Conservation (phyloP, 2,888 invertebrate genomes). For the Sturmia bella region DNA sequence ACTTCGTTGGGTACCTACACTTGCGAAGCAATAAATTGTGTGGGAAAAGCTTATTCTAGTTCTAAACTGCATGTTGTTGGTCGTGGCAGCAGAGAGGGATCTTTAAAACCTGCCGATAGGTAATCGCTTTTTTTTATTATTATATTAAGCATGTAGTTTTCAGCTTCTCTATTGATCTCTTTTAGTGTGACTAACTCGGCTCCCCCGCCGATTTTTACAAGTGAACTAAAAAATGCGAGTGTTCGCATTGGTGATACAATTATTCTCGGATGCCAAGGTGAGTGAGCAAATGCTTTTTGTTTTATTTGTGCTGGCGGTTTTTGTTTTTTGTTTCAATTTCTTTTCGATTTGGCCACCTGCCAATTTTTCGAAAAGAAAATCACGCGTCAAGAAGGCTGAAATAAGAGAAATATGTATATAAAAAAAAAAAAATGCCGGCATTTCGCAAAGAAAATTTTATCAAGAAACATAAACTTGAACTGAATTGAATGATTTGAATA, state of each 20-base stretch:
- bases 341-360: slow-evolving; percentile 68
- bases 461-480: slow-evolving; percentile 78
- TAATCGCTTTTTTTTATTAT: slow-evolving; percentile 74
- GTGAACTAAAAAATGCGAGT: slow-evolving; percentile 88
- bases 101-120: slow-evolving; percentile 87
- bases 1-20: slow-evolving; percentile 93
- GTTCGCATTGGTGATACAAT: slow-evolving; percentile 90
- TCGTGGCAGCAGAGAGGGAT: slow-evolving; percentile 87
- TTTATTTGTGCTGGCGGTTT: slow-evolving; percentile 36
- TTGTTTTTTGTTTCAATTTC: slow-evolving; percentile 40
- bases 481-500: slow-evolving; percentile 75
- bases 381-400: slow-evolving; percentile 36
- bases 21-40: slow-evolving; percentile 93
- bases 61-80: slow-evolving; percentile 92
- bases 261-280: slow-evolving; percentile 89
- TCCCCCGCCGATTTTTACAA: slow-evolving; percentile 90
- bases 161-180: slow-evolving; percentile 3
- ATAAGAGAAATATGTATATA: background rate
- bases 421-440: slow-evolving; percentile 47
- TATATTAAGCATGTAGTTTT: slow-evolving; percentile 5
- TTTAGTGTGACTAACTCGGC: slow-evolving; percentile 77
- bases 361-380: slow-evolving; percentile 60
- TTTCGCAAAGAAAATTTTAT: slow-evolving; percentile 47
- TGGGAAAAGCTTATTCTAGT: slow-evolving; percentile 92
- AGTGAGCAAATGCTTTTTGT: slow-evolving; percentile 73